Percentiles rank a stretch among this genome's conserved stretches.
These are phyloP conservation scores for Gryon sp. DNA, from an alignment of 1,140 invertebrate genomes.

Conservation along the genomic window DNA sequence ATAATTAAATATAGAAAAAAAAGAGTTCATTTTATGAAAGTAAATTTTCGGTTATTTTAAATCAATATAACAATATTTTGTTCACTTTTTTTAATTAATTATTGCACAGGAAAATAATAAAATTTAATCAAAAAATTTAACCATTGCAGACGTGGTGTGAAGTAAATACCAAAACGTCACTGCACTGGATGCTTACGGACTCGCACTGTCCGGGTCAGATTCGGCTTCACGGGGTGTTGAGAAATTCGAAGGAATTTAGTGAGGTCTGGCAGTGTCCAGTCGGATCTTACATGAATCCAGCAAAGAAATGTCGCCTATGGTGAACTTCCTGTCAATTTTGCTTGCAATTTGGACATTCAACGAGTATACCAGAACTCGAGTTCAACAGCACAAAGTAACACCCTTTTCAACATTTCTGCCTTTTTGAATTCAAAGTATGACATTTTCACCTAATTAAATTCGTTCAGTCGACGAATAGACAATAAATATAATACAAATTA, in stretches of 20 bases:
- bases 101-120: too few species aligned
- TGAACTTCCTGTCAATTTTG: constrained; percentile 64
- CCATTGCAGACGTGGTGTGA: constrained; percentile 88
- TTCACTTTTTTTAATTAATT: too few species aligned
- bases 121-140: background rate
- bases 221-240: constrained; percentile 89
- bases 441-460: background rate
- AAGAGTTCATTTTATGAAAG: too few species aligned
- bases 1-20: too few species aligned
- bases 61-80: too few species aligned
- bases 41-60: too few species aligned
- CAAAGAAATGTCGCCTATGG: constrained; percentile 87
- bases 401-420: background rate
- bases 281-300: constrained; percentile 91
- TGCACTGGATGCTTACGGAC: constrained; percentile 85
- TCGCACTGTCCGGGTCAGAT: constrained; percentile 87
- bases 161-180: constrained; percentile 81
- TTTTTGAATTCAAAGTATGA: too few species aligned
- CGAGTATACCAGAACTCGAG: background rate
- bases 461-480: too few species aligned
- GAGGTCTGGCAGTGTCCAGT: constrained; percentile 87
- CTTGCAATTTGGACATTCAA: background rate
- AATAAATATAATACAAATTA: too few species aligned
- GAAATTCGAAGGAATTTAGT: constrained; percentile 93
- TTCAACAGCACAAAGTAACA: background rate